A percentile compares a stretch with the other conserved stretches of the same genome.
These are phyloP conservation scores for Cantharis flavilabris DNA, from an alignment of 2,888 invertebrate species.

Conservation along the genomic window DNA sequence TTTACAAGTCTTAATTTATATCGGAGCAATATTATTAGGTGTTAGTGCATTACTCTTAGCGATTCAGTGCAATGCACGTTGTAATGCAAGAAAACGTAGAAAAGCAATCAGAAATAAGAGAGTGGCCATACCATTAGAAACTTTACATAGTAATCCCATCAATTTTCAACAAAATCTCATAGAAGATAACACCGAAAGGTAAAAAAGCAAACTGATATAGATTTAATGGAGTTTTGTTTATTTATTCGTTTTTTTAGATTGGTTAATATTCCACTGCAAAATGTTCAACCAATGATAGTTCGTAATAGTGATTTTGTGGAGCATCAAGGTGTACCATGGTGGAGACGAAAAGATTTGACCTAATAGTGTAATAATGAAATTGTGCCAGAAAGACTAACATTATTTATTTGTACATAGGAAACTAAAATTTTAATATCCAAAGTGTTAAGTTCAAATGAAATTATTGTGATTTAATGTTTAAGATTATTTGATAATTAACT, in stretches of 20 bases:
- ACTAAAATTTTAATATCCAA: not conserved
- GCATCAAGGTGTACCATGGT: slow-evolving; percentile 56
- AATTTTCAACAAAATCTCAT: slow-evolving; percentile 37
- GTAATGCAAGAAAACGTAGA: slow-evolving; percentile 44
- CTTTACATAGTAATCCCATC: slow-evolving; percentile 35
- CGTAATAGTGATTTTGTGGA: slow-evolving; percentile 31
- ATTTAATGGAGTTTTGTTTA: not conserved
- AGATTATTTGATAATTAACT: not conserved
- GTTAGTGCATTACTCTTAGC: slow-evolving; percentile 66
- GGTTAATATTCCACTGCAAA: not conserved
- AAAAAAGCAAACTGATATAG: not conserved
- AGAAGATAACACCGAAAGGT: slow-evolving; percentile 32
- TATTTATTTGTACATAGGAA: not conserved
- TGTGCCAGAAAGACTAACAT: not conserved
- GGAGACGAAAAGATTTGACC: slow-evolving; percentile 52
- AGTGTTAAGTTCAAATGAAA: not conserved
- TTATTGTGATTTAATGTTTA: not conserved
- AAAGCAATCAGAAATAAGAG: slow-evolving; percentile 45
- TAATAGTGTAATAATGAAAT: not conserved
- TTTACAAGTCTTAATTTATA: slow-evolving; percentile 69
- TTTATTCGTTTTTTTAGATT: not conserved
- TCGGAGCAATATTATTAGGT: slow-evolving; percentile 65
- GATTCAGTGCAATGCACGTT: slow-evolving; percentile 67
- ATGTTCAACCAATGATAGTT: not conserved
- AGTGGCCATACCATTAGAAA: slow-evolving; percentile 48